A percentile compares a stretch with the other conserved stretches of the same genome.
These are phyloP conservation scores for Stegostoma tigrinum DNA, from an alignment of 2,113 vertebrate genomes.

Conservation along the genomic window DNA sequence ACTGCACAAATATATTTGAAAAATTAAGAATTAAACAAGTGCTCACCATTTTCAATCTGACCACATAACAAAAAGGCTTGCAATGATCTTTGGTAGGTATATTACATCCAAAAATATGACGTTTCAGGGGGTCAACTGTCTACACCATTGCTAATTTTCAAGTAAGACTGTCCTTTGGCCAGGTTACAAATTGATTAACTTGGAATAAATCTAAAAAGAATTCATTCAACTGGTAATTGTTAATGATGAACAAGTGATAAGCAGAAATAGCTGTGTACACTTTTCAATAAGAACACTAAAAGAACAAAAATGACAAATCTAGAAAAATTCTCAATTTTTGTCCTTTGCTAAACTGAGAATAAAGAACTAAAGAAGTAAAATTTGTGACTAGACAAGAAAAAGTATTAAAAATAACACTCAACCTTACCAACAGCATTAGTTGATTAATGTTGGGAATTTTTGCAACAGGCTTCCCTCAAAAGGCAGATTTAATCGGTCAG, in stretches of 20 bases:
- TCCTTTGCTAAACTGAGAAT: background rate
- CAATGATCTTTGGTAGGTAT: background rate
- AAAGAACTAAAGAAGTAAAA: background rate
- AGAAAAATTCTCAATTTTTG: background rate
- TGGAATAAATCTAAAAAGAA: background rate
- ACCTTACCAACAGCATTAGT: background rate
- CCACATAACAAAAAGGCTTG: background rate
- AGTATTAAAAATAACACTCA: background rate
- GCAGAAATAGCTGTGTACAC: background rate
- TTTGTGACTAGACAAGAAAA: background rate
- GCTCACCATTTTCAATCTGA: background rate
- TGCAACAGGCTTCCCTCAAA: background rate
- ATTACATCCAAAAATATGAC: background rate
- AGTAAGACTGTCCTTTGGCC: background rate
- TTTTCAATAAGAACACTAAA: background rate
- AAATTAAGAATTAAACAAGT: background rate
- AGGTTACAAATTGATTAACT: background rate
- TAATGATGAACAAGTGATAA: background rate
- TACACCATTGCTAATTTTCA: background rate
- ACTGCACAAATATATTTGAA: background rate
- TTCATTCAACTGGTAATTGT: background rate
- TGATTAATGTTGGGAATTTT: constrained; percentile 14
- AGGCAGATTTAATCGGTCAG: background rate
- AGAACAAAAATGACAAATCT: background rate
- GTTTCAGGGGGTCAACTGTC: background rate